Evolutionary conservation across 2,888 invertebrate genomes (phyloP).

Genomic region (Halictus quadricinctus): DNA sequence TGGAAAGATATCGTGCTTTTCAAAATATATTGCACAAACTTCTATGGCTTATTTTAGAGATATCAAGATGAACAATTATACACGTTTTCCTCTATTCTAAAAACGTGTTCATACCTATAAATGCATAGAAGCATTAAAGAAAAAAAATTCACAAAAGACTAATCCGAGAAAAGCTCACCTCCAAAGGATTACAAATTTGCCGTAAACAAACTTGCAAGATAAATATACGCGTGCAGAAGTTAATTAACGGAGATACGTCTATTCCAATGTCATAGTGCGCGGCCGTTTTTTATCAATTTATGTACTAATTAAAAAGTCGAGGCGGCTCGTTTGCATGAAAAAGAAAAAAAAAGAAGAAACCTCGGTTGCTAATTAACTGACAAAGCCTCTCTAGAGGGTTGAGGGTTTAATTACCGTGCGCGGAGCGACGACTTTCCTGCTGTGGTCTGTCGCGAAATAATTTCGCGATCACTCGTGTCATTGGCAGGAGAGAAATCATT

Average conservation of each 20-base stretch:
- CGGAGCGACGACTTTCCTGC: background rate
- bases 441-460: background rate
- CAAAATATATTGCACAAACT: too few relatives aligned
- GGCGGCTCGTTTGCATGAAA: background rate
- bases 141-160: too few relatives aligned
- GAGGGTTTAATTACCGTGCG: background rate
- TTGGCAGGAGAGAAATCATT: background rate
- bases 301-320: conserved; percentile 13
- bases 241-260: background rate
- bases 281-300: conserved; percentile 10
- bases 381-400: background rate
- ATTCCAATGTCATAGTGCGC: background rate
- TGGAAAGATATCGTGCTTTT: too few relatives aligned
- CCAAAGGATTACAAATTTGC: background rate
- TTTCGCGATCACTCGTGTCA: background rate
- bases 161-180: background rate
- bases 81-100: too few relatives aligned
- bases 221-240: background rate
- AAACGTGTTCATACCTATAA: too few relatives aligned
- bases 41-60: too few relatives aligned
- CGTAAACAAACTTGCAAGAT: background rate
- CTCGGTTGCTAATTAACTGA: conserved; percentile 6
- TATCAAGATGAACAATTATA: too few relatives aligned
- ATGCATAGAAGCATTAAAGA: too few relatives aligned
- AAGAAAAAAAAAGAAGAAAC: background rate